Conservation (phyloP, 2,113 vertebrate species). For the Saguinus imperator region DNA sequence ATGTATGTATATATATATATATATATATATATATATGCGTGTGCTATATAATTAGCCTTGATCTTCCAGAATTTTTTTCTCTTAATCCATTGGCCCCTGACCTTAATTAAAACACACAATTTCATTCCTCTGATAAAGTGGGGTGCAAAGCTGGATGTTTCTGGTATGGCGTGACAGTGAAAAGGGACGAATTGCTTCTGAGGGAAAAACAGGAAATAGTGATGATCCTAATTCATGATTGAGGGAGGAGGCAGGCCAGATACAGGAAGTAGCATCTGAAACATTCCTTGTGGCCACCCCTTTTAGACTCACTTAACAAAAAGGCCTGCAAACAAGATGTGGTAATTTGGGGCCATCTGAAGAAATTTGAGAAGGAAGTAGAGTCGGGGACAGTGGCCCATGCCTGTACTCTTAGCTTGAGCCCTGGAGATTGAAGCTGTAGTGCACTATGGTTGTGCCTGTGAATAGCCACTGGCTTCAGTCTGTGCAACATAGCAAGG, state of each 20-base stretch:
- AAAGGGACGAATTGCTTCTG: neutral
- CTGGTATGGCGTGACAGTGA: neutral
- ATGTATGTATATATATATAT: no score
- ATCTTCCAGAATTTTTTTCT: neutral
- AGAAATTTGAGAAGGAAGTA: neutral
- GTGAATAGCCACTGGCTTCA: neutral
- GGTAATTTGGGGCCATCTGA: neutral
- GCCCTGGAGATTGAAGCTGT: neutral
- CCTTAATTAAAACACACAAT: slow-evolving; percentile 25
- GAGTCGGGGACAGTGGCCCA: neutral
- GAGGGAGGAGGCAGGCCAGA: neutral
- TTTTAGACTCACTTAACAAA: neutral
- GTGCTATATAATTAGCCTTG: neutral
- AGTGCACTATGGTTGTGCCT: neutral
- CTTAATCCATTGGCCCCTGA: neutral
- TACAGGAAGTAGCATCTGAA: neutral
- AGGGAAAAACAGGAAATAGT: neutral
- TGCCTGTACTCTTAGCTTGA: neutral
- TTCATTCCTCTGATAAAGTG: neutral
- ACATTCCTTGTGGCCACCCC: neutral
- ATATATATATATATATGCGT: no score
- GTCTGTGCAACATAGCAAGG: neutral
- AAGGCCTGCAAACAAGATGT: neutral
- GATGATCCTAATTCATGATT: neutral
- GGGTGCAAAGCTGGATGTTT: neutral